Evolutionary conservation across 2,113 vertebrate genomes (phyloP).

Genomic region (Hippocampus mohnikei): DNA sequence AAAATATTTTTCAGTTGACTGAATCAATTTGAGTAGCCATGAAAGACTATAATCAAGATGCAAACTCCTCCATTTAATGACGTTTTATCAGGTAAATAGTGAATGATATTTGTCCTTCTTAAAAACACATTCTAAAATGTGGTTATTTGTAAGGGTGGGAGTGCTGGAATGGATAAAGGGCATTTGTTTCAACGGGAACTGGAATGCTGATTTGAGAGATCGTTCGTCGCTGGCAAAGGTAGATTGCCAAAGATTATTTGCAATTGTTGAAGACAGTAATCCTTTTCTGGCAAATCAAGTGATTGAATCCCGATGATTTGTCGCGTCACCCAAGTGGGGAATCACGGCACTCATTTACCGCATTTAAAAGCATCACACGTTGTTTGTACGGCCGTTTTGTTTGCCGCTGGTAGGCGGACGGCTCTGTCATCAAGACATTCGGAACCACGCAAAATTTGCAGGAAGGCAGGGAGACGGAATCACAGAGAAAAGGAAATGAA

Average conservation of each 20-base stretch:
- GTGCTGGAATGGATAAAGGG: no score
- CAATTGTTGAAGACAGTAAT: neutral
- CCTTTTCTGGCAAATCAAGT: neutral
- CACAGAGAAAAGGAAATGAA: conserved; percentile 22
- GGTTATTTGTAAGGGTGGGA: neutral
- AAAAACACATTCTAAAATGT: no score
- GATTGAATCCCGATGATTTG: neutral
- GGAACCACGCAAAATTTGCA: conserved; percentile 30
- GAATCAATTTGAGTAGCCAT: no score
- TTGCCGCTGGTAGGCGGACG: conserved; percentile 29
- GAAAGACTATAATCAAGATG: no score
- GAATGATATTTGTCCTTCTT: no score
- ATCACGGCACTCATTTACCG: conserved; percentile 33
- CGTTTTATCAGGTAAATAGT: no score
- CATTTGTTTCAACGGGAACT: no score
- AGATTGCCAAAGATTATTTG: neutral
- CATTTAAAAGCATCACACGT: conserved; percentile 52
- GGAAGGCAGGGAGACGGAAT: conserved; percentile 27
- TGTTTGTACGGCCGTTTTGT: conserved; percentile 37
- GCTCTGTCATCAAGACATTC: conserved; percentile 50
- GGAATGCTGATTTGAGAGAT: neutral
- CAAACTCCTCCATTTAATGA: no score
- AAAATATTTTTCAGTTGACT: no score
- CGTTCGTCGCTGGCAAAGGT: neutral
- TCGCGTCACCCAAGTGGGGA: neutral